These are phyloP conservation scores for Eupristina koningsbergeri DNA, from an alignment of 1,140 invertebrate genomes.

Conservation along the genomic window DNA sequence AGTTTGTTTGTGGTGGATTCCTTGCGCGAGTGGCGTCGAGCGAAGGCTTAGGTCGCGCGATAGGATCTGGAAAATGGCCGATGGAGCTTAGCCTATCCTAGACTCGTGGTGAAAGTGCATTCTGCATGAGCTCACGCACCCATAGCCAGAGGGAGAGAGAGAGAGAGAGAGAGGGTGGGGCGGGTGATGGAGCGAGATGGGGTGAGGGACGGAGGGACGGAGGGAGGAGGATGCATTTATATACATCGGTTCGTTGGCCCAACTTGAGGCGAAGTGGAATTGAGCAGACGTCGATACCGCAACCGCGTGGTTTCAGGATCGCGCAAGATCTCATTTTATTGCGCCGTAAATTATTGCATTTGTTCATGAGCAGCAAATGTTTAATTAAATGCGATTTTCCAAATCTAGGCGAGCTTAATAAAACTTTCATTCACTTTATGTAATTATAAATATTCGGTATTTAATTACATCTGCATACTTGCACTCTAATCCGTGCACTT, in stretches of 20 bases:
- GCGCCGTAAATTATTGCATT: background rate
- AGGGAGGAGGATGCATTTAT: conserved; percentile 1
- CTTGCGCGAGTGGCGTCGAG: background rate
- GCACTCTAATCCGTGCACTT: too few relatives aligned
- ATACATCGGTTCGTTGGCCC: background rate
- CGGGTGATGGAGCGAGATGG: background rate
- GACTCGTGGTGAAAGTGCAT: conserved; percentile 45
- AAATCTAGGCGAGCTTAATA: background rate
- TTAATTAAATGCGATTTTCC: background rate
- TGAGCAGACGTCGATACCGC: background rate
- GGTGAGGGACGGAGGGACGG: background rate
- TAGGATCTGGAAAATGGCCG: conserved; percentile 21
- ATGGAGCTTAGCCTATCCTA: conserved; percentile 3
- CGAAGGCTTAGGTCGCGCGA: background rate
- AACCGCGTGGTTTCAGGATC: background rate
- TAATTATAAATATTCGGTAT: background rate
- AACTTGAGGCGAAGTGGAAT: background rate
- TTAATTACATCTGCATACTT: background rate
- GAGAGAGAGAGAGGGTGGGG: background rate
- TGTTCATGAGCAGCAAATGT: background rate
- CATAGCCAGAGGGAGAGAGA: background rate
- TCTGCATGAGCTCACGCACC: conserved; percentile 44
- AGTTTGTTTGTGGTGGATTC: background rate
- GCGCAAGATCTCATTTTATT: background rate
- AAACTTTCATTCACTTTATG: background rate